phyloP scores from a whole-genome alignment of 2,888 invertebrate genomes.

The Synergus gifuensis region DNA sequence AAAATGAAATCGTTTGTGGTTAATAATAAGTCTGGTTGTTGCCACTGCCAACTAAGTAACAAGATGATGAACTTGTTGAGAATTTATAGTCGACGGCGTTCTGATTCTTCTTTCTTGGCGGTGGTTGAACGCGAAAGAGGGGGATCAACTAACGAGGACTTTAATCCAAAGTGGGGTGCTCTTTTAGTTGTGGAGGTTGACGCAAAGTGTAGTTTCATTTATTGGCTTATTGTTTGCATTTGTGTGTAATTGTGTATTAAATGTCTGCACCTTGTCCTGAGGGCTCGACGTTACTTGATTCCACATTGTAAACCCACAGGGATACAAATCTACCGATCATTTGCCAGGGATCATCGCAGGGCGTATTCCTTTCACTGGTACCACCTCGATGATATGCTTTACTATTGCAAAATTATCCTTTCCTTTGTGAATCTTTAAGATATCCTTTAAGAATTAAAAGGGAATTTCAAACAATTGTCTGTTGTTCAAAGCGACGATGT shows the following conservation, averaged over 20 bases:
- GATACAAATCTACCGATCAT: constrained; percentile 46
- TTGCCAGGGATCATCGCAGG: constrained; percentile 51
- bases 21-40: constrained; percentile 45
- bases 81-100: constrained; percentile 53
- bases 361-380: constrained; percentile 54
- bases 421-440: background rate
- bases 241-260: background rate
- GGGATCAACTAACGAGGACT: constrained; percentile 51
- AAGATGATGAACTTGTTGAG: constrained; percentile 53
- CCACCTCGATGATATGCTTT: constrained; percentile 45
- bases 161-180: constrained; percentile 55
- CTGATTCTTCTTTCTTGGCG: constrained; percentile 36
- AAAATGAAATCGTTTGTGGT: constrained; percentile 31
- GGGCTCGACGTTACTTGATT: constrained; percentile 39
- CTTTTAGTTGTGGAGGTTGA: constrained; percentile 48
- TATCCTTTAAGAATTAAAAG: background rate
- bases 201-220: constrained; percentile 39
- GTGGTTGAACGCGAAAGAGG: constrained; percentile 42
- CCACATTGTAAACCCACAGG: constrained; percentile 41
- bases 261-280: constrained; percentile 30
- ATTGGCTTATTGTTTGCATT: constrained; percentile 20
- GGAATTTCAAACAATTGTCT: constrained; percentile 24
- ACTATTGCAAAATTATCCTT: constrained; percentile 39
- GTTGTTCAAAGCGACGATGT: background rate
- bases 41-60: constrained; percentile 53